Base-by-base conservation (phyloP, 2,797 vertebrate species). In the Oreochromis grahami region DNA sequence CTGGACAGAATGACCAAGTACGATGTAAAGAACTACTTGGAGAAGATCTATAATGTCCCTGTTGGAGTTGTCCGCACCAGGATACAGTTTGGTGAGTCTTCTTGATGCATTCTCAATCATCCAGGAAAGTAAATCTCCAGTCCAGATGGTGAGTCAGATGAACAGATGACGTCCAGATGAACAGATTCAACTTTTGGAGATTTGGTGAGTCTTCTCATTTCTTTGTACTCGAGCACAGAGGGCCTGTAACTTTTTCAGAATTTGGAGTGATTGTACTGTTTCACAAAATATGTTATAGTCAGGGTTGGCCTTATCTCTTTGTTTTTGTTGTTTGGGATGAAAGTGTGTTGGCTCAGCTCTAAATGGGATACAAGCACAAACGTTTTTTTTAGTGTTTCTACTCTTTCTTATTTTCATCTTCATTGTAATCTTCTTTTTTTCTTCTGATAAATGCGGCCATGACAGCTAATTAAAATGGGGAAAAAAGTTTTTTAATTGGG, bases 1-100 rank as follows among this genome's bases (percentile, higher is more conserved):
- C 72, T 91, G 65, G 38, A 86, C 93, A 99, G 99, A 94, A 99
- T 99, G 98, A 99, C 98, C 72, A 98, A 98, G 92, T 88, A 92
- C 87, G 99, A 99, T 68, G 92, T 99, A 60, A 97, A 93, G 94
- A 98, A 97, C 93, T 99, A 99, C 91, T 95, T 99, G 68, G 96
- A 99, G 94, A 97, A 95, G 84, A 98, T 99, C 84, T 99, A 99
- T 91, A 96, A 90, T 0, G 96, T 98, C 32, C 98, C 98, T 0
- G 98, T 99, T 41, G 97, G 96, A 77, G 94, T 93, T 1, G 93
- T 99, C 52, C 97, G 99, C 43, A 99, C 98, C 1, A 96, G 98
- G 90, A 98, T 99, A 88, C 98, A 99, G 93, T 97, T 96, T 72
- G 97, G 99, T 99, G 84, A 97, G 98, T 96, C 85, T 84, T 34